Evolutionary conservation across 2,113 vertebrate species (phyloP).

Genomic region (Limanda limanda): DNA sequence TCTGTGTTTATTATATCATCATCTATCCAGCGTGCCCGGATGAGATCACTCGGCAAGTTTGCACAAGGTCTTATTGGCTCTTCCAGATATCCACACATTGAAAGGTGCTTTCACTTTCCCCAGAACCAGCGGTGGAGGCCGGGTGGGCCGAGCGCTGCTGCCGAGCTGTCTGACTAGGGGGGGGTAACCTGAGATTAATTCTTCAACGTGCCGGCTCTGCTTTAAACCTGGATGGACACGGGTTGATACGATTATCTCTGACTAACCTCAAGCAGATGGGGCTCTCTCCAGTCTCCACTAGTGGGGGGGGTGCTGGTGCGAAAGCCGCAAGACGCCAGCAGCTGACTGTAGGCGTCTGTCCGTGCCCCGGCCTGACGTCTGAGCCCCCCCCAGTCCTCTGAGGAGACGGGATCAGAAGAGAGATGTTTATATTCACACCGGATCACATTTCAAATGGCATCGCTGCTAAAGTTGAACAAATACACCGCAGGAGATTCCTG

Average conservation of each 20-base stretch:
- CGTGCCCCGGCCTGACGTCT: constrained; percentile 22
- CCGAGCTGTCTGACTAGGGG: constrained; percentile 33
- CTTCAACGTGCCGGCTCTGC: constrained; percentile 14
- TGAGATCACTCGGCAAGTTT: no score
- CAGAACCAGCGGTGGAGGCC: no score
- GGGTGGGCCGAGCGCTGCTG: constrained; percentile 15
- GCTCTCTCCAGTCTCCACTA: constrained; percentile 25
- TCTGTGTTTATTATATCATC: constrained; percentile 57
- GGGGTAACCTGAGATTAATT: constrained; percentile 63
- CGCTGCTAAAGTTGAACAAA: constrained; percentile 63
- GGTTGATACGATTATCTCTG: constrained; percentile 57
- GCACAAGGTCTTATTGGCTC: no score
- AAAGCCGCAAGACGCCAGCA: constrained; percentile 60
- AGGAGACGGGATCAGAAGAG: constrained; percentile 58
- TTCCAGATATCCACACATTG: constrained; percentile 6
- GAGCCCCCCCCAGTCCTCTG: constrained; percentile 51
- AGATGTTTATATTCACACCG: constrained; percentile 72
- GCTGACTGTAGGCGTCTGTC: constrained; percentile 69
- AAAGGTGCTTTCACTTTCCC: background rate
- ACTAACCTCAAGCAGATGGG: constrained; percentile 66
- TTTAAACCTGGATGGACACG: constrained; percentile 50
- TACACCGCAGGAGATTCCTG: constrained; percentile 52
- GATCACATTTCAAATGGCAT: constrained; percentile 74
- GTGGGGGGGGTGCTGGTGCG: background rate
- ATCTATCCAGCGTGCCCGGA: constrained; percentile 12